Evolutionary conservation across 2,797 vertebrate species (phyloP), one percentile per base, ranked within the genome.

Genomic region (Poecilia gillii): DNA sequence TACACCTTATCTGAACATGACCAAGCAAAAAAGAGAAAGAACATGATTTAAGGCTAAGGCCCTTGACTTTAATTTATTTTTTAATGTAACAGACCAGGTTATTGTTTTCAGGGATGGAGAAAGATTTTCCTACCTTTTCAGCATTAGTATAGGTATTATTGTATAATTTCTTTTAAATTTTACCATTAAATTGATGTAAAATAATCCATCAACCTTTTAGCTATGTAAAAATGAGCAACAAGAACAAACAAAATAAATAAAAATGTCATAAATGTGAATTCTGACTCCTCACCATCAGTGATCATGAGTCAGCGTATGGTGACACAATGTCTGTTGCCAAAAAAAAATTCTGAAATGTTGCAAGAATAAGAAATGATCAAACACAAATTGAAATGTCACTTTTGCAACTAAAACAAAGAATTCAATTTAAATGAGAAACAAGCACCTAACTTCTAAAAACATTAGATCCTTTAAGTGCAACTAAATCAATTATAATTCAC

Each of bases 1-100:
- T 85, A 74, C 74, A 72, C 2, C 25, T 11, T 66, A 81, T 84
- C 80, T 43, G 72, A 88, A 84, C 77, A 28, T 91, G 86, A 93
- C 73, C 25, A 43, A 62, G 68, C 79, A 87, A 81, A 90, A 91
- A 8, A 18, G 84, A 81, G 90, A 91, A 31, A 33, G 28, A 71
- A 18, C 28, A 36, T 76, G 43, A 81, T 79, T 77, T 75, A 45
- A 81, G 55, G 70, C 76, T 70, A 3, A 28, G 33, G 39, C 36
- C 1, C 55, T 41, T 75, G 46, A 43, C n/a, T 49, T 11, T 64
- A 16, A 6, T 18, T 20, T 23, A 18, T 59, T 28, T 71, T 7
- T 33, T 1, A 6, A 72, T 1, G 18, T 33, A 51, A 73, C 14
- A 6, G 39, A 6, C 41, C 7, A 8, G 66, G 41, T 28, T 70